Conservation (phyloP, 92 coral and sea anemone species). For the Montipora capitata region DNA sequence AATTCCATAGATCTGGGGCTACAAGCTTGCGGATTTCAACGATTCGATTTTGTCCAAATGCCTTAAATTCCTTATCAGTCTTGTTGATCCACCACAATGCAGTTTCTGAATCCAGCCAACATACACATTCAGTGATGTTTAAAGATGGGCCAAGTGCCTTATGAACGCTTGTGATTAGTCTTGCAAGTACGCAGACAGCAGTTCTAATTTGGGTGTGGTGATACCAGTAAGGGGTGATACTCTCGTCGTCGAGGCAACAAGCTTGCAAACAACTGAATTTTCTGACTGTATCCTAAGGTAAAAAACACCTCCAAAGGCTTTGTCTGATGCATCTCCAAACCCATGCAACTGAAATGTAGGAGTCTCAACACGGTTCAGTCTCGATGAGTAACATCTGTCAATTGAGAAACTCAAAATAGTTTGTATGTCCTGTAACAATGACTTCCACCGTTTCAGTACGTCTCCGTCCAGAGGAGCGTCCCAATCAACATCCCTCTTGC, state of each 20-base stretch:
- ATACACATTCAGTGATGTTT: neutral
- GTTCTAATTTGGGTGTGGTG: conserved; percentile 50
- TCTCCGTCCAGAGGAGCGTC: conserved; percentile 51
- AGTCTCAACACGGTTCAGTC: too few species aligned
- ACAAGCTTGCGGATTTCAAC: conserved; percentile 18
- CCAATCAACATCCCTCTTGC: conserved; percentile 36
- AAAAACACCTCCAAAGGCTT: conserved; percentile 61
- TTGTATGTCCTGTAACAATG: too few species aligned
- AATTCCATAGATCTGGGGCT: neutral
- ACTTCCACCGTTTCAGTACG: too few species aligned
- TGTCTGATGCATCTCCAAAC: conserved; percentile 58
- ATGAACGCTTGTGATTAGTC: conserved; percentile 30
- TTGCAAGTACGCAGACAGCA: conserved; percentile 44
- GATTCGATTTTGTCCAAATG: conserved; percentile 45
- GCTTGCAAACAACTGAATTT: conserved; percentile 38
- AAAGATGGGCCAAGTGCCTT: conserved; percentile 27
- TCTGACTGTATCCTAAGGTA: conserved; percentile 57
- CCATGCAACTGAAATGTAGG: too few species aligned
- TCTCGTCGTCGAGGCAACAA: conserved; percentile 17
- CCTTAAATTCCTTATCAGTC: conserved; percentile 35
- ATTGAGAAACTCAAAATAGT: too few species aligned
- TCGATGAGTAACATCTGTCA: too few species aligned
- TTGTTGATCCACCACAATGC: conserved; percentile 29
- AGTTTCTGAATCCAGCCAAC: too few species aligned
- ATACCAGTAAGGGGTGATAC: conserved; percentile 27